A percentile compares a stretch with the other conserved stretches of the same genome.
phyloP scores from a whole-genome alignment of 2,797 vertebrate genomes.

The Pantherophis alleghaniensis region DNA sequence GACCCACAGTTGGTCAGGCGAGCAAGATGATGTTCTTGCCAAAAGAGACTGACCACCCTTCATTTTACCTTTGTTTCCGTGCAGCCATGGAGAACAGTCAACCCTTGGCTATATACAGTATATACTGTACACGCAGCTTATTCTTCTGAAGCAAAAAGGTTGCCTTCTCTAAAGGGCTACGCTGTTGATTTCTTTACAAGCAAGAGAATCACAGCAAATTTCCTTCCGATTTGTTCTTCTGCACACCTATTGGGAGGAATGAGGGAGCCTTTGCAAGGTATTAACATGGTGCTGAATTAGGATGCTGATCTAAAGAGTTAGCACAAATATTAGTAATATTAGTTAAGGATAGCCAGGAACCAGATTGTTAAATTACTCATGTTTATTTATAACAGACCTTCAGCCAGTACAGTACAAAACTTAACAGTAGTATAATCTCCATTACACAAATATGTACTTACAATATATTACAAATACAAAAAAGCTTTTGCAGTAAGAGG shows the following conservation, averaged over 20 bases:
- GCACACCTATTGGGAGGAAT: background rate
- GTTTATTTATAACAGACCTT: slow-evolving; percentile 89
- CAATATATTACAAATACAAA: slow-evolving; percentile 87
- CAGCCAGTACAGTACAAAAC: slow-evolving; percentile 91
- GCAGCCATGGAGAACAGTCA: background rate
- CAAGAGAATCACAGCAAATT: background rate
- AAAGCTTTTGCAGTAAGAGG: slow-evolving; percentile 77
- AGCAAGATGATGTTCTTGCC: background rate
- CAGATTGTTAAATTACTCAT: slow-evolving; percentile 74
- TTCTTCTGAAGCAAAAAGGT: background rate
- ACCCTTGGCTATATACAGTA: background rate
- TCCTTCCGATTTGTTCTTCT: background rate
- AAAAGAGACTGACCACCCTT: background rate
- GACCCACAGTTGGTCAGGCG: background rate
- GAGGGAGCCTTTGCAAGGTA: background rate
- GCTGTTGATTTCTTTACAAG: background rate
- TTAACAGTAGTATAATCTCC: slow-evolving; percentile 85
- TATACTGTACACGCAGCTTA: background rate
- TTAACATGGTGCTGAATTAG: background rate
- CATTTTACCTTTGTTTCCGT: background rate
- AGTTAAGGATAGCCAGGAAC: background rate
- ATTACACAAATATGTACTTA: slow-evolving; percentile 86
- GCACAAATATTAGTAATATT: background rate
- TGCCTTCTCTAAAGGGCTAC: background rate
- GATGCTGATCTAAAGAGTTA: background rate